Evolutionary conservation across 1,140 invertebrate genomes (phyloP).

Genomic region (Calosoma granatense): DNA sequence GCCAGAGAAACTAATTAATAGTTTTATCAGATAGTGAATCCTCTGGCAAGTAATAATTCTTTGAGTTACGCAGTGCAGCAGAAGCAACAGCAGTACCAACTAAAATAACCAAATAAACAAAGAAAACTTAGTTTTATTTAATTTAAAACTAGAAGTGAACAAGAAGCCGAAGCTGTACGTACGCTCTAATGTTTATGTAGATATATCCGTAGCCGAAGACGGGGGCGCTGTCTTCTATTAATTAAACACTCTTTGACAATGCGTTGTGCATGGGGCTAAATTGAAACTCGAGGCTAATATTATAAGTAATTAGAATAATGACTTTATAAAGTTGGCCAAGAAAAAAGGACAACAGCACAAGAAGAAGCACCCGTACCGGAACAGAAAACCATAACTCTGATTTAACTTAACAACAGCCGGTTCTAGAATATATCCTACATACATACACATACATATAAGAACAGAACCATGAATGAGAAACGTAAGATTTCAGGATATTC

Average conservation of each 20-base stretch:
- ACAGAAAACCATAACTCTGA: background rate
- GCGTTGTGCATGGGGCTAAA: background rate
- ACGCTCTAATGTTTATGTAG: background rate
- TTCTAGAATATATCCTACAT: no score
- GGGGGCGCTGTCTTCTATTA: background rate
- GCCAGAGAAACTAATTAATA: no score
- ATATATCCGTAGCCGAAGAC: background rate
- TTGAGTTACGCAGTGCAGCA: no score
- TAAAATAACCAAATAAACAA: background rate
- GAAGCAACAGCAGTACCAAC: no score
- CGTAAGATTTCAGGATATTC: no score
- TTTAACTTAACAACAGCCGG: no score
- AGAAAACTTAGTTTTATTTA: constrained; percentile 1
- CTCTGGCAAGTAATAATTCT: no score
- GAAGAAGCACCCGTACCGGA: no score
- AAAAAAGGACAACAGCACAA: background rate
- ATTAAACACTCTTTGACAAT: constrained; percentile 2
- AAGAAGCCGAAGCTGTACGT: background rate
- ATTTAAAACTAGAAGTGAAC: background rate
- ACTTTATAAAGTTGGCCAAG: background rate
- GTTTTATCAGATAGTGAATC: no score
- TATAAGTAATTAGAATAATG: constrained; percentile 5
- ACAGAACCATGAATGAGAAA: no score
- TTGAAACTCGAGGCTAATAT: constrained; percentile 1
- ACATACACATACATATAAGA: no score